Percentiles rank a stretch among this genome's conserved stretches.
These are phyloP conservation scores for Acronicta alni DNA, from an alignment of 2,888 invertebrate genomes.

Conservation along the genomic window DNA sequence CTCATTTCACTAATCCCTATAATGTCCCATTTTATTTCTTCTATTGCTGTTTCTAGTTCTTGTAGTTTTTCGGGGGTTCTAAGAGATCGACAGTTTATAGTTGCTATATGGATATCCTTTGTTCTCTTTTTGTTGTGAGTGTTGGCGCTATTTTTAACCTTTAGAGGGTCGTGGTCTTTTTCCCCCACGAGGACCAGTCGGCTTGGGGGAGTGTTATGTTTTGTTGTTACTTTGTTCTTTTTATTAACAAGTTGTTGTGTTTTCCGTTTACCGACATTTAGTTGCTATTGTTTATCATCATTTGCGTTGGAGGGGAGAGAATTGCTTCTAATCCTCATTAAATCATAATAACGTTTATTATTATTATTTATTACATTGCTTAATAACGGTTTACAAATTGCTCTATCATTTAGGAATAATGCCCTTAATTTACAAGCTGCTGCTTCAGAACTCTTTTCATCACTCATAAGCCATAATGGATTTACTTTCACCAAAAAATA, in stretches of 20 bases:
- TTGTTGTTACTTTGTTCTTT: constrained; percentile 7
- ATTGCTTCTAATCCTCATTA: constrained; percentile 46
- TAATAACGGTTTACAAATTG: too few relatives aligned
- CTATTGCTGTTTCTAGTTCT: constrained; percentile 9
- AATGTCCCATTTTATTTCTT: constrained; percentile 20
- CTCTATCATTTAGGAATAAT: too few relatives aligned
- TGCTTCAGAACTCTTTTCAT: too few relatives aligned
- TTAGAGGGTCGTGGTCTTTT: constrained; percentile 19
- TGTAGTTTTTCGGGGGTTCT: constrained; percentile 7
- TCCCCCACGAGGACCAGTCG: constrained; percentile 15
- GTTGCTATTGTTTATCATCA: constrained; percentile 54
- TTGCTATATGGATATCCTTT: neutral
- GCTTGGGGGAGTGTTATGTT: constrained; percentile 15
- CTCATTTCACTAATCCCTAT: constrained; percentile 16
- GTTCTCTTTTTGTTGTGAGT: too few relatives aligned
- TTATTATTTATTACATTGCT: too few relatives aligned
- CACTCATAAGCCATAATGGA: too few relatives aligned
- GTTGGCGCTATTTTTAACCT: neutral
- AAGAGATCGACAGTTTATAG: neutral
- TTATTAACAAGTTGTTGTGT: constrained; percentile 8
- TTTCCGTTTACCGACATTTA: constrained; percentile 34
- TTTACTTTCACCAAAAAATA: too few relatives aligned
- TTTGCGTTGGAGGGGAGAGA: constrained; percentile 36
- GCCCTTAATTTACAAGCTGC: too few relatives aligned
- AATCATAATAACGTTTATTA: constrained; percentile 50